phyloP scores from a whole-genome alignment of 2,113 vertebrate genomes.

The Prinia subflava region DNA sequence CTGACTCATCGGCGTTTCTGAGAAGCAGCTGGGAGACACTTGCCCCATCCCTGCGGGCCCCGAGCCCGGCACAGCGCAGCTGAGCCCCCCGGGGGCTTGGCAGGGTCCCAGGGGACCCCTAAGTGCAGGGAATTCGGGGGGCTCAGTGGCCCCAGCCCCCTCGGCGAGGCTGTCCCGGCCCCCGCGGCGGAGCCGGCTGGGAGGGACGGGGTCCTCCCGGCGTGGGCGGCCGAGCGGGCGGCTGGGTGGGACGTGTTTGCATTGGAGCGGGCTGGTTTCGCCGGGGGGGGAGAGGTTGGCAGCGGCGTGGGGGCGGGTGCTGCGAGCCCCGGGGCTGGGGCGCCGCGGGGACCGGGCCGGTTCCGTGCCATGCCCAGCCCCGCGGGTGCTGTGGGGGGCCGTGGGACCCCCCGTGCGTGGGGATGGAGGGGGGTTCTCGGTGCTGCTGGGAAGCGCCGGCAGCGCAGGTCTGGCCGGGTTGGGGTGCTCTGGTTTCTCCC shows the following conservation, averaged over 20 bases:
- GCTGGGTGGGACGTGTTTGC: conserved; percentile 55
- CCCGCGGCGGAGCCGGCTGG: neutral
- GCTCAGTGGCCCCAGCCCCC: neutral
- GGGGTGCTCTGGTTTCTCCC: neutral
- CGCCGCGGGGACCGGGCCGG: neutral
- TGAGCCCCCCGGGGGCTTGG: neutral
- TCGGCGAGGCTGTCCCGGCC: neutral
- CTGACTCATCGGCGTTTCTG: conserved; percentile 35
- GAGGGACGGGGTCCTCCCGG: neutral
- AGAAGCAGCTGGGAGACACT: conserved; percentile 23
- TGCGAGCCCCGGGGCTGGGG: neutral
- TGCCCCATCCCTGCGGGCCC: neutral
- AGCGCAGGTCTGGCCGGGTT: neutral
- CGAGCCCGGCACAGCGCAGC: neutral
- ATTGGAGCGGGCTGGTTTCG: conserved; percentile 25
- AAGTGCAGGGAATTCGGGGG: accelerated
- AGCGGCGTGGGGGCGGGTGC: neutral
- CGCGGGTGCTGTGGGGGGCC: accelerated
- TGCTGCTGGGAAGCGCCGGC: neutral
- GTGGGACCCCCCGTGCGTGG: accelerated
- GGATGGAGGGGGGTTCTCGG: neutral
- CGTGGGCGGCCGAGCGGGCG: conserved; percentile 28
- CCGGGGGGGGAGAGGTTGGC: neutral
- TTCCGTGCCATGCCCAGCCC: neutral
- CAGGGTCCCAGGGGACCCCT: neutral